Evolutionary conservation across 2,888 invertebrate species (phyloP).

Genomic region (Athalia cordata): DNA sequence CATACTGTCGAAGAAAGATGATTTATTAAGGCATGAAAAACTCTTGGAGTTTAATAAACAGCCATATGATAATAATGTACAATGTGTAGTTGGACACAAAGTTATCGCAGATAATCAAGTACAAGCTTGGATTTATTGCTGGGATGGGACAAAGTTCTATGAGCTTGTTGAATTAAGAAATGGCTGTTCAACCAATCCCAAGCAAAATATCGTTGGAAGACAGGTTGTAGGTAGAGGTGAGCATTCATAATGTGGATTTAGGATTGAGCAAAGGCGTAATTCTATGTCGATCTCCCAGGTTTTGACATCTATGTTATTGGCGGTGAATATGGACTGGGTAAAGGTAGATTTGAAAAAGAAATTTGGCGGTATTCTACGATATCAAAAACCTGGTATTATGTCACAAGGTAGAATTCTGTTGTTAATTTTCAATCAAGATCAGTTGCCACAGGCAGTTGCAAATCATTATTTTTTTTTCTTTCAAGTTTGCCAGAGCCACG

Average conservation of each 20-base stretch:
- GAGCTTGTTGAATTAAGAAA: slow-evolving; percentile 52
- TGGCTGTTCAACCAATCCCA: slow-evolving; percentile 43
- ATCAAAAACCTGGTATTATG: slow-evolving; percentile 63
- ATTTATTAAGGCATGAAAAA: neutral
- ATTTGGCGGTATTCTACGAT: slow-evolving; percentile 65
- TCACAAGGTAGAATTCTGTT: slow-evolving; percentile 53
- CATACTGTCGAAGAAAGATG: slow-evolving; percentile 28
- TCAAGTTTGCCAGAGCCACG: slow-evolving; percentile 58
- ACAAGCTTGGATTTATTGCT: slow-evolving; percentile 54
- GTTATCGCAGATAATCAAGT: neutral
- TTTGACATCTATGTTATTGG: slow-evolving; percentile 63
- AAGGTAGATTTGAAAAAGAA: slow-evolving; percentile 59
- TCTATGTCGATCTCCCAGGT: slow-evolving; percentile 52
- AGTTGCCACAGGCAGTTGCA: neutral
- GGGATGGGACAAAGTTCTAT: slow-evolving; percentile 54
- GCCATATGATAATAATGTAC: slow-evolving; percentile 48
- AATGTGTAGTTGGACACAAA: slow-evolving; percentile 51
- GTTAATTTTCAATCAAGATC: neutral
- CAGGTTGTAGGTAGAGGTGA: slow-evolving; percentile 61
- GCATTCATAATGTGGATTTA: neutral
- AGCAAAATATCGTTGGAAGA: slow-evolving; percentile 58
- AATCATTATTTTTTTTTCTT: slow-evolving; percentile 34
- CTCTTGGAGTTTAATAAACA: slow-evolving; percentile 9
- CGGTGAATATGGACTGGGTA: slow-evolving; percentile 61
- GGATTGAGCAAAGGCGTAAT: neutral